Base-by-base conservation (phyloP, 1,140 invertebrate species). In the Listronotus bonariensis region DNA sequence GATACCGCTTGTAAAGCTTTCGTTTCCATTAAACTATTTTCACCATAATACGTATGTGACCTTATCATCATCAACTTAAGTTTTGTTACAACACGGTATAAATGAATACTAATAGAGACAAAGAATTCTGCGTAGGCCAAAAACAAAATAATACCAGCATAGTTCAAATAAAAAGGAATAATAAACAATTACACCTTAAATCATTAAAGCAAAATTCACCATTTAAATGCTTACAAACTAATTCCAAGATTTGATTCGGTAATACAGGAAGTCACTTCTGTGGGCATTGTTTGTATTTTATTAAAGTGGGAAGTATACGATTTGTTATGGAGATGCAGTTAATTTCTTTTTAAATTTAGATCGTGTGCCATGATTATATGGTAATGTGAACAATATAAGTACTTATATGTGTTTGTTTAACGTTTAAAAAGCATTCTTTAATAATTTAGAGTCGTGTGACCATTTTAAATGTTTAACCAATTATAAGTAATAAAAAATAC, bases 331-430 rank as follows among this genome's bases (percentile, higher is more conserved):
- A 51, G 20, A 51, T 51, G 48, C 20, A 31, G 48, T 51, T 36
- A 51, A 51, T 51, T 51, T 51, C 48, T 51, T 51, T 51, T 51
- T 51, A 51, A 51, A 51, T 51, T 51, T 51, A 20, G 48, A 51
- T 51, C 17, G 12, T 32, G 17, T 51, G 26, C 48, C 31, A 18
- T n/a, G 48, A 51, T 51, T 51, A 51, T 51, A 17, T 18, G 20
- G 10, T 46, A 17, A 46, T 20, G 15, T 46, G 12, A 17, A 17
- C 10, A 20, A 46, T 18, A 18, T 46, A 17, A 46, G 9, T 46
- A n/a, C n/a, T n/a, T n/a, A n/a, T n/a, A 20, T 17, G 15, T 17
- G 12, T 46, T 18, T 46, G 14, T 10, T 18, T 17, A 17, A 9
- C 15, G 43, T 18, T 46, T 17, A 42, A 26, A 36, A 36, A 36